Conservation (phyloP, 1,140 invertebrate species). For the Cydia pomonella region DNA sequence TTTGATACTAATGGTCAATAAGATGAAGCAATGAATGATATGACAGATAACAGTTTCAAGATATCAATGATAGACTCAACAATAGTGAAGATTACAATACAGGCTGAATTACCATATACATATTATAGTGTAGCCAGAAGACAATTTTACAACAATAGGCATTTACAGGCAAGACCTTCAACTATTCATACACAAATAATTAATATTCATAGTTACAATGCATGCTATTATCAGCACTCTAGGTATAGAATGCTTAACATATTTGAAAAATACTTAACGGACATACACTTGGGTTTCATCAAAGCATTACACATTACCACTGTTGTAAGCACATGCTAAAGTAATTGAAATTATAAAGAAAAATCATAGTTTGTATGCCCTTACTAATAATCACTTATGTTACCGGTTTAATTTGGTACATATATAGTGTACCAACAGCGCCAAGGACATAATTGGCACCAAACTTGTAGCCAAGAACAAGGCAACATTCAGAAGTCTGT, state of each 20-base stretch:
- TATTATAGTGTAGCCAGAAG: slow-evolving; percentile 8
- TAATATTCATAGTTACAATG: slow-evolving; percentile 26
- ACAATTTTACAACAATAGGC: slow-evolving; percentile 33
- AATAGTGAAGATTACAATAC: slow-evolving; percentile 21
- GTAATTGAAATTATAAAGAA: slow-evolving; percentile 15
- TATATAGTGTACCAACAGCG: not conserved
- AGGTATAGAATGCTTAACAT: slow-evolving; percentile 8
- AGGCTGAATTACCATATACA: slow-evolving; percentile 23
- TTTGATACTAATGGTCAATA: slow-evolving; percentile 21
- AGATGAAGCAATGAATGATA: slow-evolving; percentile 14
- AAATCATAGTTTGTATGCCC: not conserved
- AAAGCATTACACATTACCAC: slow-evolving; percentile 18
- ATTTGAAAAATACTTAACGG: slow-evolving; percentile 22
- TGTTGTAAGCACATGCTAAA: slow-evolving; percentile 13
- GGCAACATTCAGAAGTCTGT: not conserved
- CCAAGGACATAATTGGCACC: not conserved
- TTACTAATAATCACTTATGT: not conserved
- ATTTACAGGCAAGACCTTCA: slow-evolving; percentile 26
- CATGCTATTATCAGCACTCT: slow-evolving; percentile 27
- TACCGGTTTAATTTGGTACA: not conserved
- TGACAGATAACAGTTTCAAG: not conserved
- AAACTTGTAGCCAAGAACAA: not conserved
- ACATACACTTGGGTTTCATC: slow-evolving; percentile 26
- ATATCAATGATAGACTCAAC: slow-evolving; percentile 7
- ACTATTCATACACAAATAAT: slow-evolving; percentile 32